These are phyloP conservation scores for Aplodontia rufa DNA, from an alignment of 2,113 vertebrate genomes.

Conservation along the genomic window DNA sequence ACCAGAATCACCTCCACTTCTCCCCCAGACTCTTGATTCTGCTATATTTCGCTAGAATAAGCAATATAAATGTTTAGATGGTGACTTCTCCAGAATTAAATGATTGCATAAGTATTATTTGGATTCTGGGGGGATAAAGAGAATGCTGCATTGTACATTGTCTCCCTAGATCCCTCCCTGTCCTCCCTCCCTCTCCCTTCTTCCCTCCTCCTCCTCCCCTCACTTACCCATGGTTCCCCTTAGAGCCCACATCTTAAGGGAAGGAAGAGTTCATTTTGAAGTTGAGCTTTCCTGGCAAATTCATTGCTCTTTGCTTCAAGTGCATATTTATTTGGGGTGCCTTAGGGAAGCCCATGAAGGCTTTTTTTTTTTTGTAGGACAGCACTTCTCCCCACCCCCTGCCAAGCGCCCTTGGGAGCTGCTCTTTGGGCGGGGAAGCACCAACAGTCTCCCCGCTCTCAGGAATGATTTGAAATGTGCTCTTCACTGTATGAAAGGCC, in stretches of 20 bases:
- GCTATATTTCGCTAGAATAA: no score
- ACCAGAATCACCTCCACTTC: no score
- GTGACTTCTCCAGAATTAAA: no score
- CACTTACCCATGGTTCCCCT: no score
- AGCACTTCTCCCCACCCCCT: neutral
- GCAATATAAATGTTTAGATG: no score
- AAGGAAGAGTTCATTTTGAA: neutral
- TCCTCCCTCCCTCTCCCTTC: no score
- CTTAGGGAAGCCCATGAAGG: neutral
- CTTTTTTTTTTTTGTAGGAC: neutral
- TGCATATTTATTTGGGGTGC: neutral
- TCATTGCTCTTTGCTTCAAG: neutral
- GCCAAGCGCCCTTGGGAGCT: neutral
- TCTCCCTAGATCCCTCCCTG: no score
- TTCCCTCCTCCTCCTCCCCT: no score
- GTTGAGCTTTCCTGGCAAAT: neutral
- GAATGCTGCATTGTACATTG: no score
- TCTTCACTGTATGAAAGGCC: slow-evolving; percentile 65
- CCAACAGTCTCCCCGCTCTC: neutral
- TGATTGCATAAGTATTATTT: no score
- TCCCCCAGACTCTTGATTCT: no score
- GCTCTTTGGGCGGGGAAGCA: neutral
- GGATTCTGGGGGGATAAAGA: no score
- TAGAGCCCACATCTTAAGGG: neutral
- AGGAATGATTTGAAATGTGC: slow-evolving; percentile 51